Percentiles rank a stretch among this genome's conserved stretches.
These are phyloP conservation scores for Lepidostoma basale DNA, from an alignment of 1,140 invertebrate genomes.

Conservation along the genomic window DNA sequence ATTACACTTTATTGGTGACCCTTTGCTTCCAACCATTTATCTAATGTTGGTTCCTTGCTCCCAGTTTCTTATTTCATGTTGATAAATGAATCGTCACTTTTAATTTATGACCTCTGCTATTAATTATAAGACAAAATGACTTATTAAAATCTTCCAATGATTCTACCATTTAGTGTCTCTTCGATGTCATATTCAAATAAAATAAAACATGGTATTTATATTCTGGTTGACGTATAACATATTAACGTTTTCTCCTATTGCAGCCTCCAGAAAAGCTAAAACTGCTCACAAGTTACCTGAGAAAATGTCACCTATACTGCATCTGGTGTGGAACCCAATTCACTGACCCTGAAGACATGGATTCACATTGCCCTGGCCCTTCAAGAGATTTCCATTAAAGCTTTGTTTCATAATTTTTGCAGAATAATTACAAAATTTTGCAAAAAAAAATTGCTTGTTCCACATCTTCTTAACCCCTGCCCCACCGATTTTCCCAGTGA, in stretches of 20 bases:
- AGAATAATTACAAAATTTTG: neutral
- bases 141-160: no score
- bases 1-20: no score
- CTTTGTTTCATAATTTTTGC: neutral
- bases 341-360: slow-evolving; percentile 67
- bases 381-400: slow-evolving; percentile 69
- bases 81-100: no score
- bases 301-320: slow-evolving; percentile 75
- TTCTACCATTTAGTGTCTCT: no score
- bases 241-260: slow-evolving; percentile 45
- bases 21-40: no score
- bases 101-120: no score
- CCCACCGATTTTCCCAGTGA: no score
- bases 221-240: neutral
- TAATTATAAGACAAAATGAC: no score
- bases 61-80: no score
- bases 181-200: no score
- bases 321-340: slow-evolving; percentile 78
- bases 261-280: slow-evolving; percentile 65
- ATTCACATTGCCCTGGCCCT: slow-evolving; percentile 70
- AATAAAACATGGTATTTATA: neutral
- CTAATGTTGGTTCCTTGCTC: no score
- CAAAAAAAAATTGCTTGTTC: neutral
- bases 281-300: slow-evolving; percentile 70
- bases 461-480: no score